A percentile compares a stretch with the other conserved stretches of the same genome.
These are phyloP conservation scores for Euplagia quadripunctaria DNA, from an alignment of 2,888 invertebrate species.

Conservation along the genomic window DNA sequence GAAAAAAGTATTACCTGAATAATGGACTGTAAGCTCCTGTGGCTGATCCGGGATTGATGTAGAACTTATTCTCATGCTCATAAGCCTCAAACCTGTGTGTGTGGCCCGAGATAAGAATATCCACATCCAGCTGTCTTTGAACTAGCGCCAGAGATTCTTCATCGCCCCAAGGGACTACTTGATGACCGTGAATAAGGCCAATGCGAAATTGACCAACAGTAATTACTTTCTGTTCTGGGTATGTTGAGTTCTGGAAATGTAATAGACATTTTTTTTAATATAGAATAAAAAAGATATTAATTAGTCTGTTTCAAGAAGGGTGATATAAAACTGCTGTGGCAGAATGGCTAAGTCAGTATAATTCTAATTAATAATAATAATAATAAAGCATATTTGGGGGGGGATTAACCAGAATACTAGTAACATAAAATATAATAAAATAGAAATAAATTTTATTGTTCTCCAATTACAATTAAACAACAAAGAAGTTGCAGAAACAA, in stretches of 20 bases:
- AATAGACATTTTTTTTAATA: neutral
- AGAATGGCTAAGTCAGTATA: too few relatives aligned
- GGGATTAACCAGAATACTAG: too few relatives aligned
- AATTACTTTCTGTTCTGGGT: constrained; percentile 99
- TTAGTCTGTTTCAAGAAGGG: too few relatives aligned
- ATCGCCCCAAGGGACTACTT: constrained; percentile 99
- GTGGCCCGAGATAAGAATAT: constrained; percentile 99
- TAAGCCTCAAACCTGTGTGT: constrained; percentile 99
- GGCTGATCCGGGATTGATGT: constrained; percentile 99
- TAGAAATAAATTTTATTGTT: too few relatives aligned
- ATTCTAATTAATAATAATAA: too few relatives aligned
- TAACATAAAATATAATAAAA: too few relatives aligned
- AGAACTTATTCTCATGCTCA: constrained; percentile 99
- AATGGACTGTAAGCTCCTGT: constrained; percentile 98
- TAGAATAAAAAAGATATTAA: too few relatives aligned
- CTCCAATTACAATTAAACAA: too few relatives aligned
- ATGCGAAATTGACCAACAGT: constrained; percentile 99
- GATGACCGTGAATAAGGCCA: constrained; percentile 98
- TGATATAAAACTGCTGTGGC: too few relatives aligned
- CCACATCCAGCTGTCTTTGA: constrained; percentile 98
- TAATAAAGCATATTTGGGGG: too few relatives aligned
- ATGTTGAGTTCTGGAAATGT: constrained; percentile 92
- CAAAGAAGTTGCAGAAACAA: too few relatives aligned
- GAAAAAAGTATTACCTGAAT: constrained; percentile 89
- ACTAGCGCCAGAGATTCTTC: constrained; percentile 97